These are phyloP conservation scores for Pygoscelis antarcticus DNA, from an alignment of 2,113 vertebrate genomes.

Conservation along the genomic window DNA sequence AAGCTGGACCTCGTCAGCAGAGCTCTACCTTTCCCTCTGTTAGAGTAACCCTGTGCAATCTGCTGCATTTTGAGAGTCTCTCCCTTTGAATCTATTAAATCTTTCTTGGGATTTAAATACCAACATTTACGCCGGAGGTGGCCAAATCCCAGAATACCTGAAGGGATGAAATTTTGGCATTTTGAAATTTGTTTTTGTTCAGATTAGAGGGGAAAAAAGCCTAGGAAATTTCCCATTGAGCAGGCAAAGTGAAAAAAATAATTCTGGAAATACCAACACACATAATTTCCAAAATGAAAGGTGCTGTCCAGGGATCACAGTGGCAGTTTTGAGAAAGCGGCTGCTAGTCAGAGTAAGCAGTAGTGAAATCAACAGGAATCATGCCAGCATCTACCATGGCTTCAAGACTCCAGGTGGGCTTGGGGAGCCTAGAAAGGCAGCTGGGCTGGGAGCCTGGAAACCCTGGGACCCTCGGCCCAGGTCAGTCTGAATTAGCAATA, in stretches of 20 bases:
- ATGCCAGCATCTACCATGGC: background rate
- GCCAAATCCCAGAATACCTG: background rate
- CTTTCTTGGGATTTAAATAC: background rate
- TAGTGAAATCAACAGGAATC: background rate
- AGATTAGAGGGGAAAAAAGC: background rate
- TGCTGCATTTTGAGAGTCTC: background rate
- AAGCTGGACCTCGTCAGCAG: background rate
- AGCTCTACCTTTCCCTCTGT: background rate
- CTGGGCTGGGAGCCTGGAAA: background rate
- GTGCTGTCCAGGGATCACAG: background rate
- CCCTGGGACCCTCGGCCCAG: background rate
- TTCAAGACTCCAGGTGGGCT: background rate
- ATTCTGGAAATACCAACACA: background rate
- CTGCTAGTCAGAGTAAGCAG: background rate
- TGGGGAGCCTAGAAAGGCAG: background rate
- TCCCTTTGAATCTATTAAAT: background rate
- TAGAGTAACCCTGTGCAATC: background rate
- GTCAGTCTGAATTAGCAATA: background rate
- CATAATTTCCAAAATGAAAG: background rate
- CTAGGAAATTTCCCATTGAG: background rate
- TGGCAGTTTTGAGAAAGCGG: background rate
- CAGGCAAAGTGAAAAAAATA: background rate
- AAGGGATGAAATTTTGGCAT: background rate
- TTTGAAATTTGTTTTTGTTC: background rate
- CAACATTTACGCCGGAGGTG: background rate